These are phyloP conservation scores for Coregonus clupeaformis DNA, from an alignment of 2,113 vertebrate species.

Conservation along the genomic window DNA sequence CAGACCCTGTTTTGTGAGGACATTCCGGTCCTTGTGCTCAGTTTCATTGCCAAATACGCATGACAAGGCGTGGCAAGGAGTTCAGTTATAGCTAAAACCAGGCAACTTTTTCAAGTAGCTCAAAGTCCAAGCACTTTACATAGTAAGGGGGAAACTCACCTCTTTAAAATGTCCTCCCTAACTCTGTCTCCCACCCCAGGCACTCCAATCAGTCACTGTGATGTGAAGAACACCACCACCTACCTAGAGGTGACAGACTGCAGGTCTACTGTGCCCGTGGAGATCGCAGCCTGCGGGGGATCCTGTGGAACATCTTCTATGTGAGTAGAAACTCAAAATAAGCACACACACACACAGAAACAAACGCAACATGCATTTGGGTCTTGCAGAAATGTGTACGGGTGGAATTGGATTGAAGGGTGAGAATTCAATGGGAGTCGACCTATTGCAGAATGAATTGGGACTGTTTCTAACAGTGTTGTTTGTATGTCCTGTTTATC, in stretches of 20 bases:
- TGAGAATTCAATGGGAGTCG: neutral
- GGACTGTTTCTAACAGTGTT: neutral
- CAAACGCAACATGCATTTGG: neutral
- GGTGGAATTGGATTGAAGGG: neutral
- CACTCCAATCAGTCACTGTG: constrained; percentile 61
- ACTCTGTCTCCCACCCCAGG: constrained; percentile 51
- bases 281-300: constrained; percentile 77
- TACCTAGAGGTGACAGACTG: constrained; percentile 70
- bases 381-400: too few relatives aligned
- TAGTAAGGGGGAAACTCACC: too few relatives aligned
- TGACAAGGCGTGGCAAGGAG: too few relatives aligned
- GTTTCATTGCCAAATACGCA: too few relatives aligned
- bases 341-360: neutral
- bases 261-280: constrained; percentile 62
- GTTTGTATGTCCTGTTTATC: constrained; percentile 13
- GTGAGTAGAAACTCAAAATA: constrained; percentile 68
- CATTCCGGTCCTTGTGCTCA: too few relatives aligned
- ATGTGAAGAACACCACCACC: constrained; percentile 54
- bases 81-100: too few relatives aligned
- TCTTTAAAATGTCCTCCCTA: too few relatives aligned
- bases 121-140: too few relatives aligned
- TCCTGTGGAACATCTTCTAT: constrained; percentile 76
- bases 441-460: neutral
- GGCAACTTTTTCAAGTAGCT: too few relatives aligned
- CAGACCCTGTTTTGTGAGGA: too few relatives aligned